Evolutionary conservation across 2,113 vertebrate species (phyloP).

Genomic region (Archilochus colubris): DNA sequence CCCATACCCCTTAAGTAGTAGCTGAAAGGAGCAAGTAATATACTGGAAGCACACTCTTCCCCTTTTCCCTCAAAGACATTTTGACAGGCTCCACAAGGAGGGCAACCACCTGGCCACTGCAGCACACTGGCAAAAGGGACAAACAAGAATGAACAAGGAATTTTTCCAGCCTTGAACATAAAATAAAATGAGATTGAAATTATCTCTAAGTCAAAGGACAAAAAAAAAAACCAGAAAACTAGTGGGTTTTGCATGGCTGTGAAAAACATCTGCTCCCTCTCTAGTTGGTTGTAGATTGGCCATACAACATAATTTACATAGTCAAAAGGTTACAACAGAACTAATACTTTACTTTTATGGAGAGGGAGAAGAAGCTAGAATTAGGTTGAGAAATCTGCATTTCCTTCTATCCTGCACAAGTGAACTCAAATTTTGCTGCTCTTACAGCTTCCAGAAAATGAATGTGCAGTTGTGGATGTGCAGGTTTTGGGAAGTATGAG

Average conservation of each 20-base stretch:
- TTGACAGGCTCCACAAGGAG: not conserved
- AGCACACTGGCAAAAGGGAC: not conserved
- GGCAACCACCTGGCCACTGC: not conserved
- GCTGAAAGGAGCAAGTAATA: not conserved
- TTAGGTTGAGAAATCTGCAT: not conserved
- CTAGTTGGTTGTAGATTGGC: not conserved
- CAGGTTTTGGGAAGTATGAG: not conserved
- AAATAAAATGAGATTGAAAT: not conserved
- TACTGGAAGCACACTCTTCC: not conserved
- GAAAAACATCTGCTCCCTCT: not conserved
- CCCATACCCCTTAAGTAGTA: not conserved
- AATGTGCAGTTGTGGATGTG: fast-evolving
- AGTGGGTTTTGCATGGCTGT: not conserved
- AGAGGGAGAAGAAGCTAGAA: not conserved
- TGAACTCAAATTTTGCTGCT: not conserved
- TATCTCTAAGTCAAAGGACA: not conserved
- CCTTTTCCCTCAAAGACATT: not conserved
- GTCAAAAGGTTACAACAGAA: not conserved
- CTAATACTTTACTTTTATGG: not conserved
- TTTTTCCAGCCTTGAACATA: not conserved
- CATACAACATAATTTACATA: not conserved
- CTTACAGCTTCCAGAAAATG: not conserved
- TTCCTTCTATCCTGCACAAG: not conserved
- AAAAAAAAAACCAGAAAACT: not conserved
- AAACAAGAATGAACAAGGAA: too few relatives aligned